A percentile compares a stretch with the other conserved stretches of the same genome.
Conservation (phyloP, 2,888 invertebrate genomes). For the Oscheius sp. region DNA sequence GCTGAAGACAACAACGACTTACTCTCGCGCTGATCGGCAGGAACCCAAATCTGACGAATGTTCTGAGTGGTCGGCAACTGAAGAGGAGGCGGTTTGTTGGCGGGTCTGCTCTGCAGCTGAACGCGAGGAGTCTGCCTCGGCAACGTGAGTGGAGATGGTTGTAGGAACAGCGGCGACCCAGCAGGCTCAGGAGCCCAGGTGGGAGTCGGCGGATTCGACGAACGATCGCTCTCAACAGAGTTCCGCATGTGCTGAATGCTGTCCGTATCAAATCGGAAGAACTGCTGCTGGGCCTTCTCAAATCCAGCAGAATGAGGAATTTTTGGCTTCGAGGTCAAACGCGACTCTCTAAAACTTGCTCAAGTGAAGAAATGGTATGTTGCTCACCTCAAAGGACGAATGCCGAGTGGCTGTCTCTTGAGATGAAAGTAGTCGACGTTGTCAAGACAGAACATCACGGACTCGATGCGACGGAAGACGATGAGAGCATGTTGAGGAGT, state of each 20-base stretch:
- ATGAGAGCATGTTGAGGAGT: conserved; percentile 34
- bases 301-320: conserved; percentile 24
- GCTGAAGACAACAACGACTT: background rate
- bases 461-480: conserved; percentile 34
- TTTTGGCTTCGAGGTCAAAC: background rate
- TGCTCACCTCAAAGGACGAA: conserved; percentile 19
- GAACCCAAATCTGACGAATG: background rate
- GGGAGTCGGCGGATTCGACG: background rate
- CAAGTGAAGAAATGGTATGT: too few relatives aligned
- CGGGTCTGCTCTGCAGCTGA: background rate
- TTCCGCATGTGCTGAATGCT: conserved; percentile 1
- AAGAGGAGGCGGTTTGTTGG: conserved; percentile 4
- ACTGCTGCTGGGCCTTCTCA: conserved; percentile 1
- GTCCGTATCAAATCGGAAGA: conserved; percentile 9
- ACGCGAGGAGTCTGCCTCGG: background rate
- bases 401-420: conserved; percentile 20
- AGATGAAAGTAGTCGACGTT: conserved; percentile 13
- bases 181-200: background rate
- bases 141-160: background rate
- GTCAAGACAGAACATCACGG: conserved; percentile 28
- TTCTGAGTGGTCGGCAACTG: background rate
- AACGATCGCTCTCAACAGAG: background rate
- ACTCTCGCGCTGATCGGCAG: conserved; percentile 14
- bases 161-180: background rate
- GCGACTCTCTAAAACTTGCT: conserved; percentile 15